These are phyloP conservation scores for Neomonachus schauinslandi DNA, from an alignment of 2,113 vertebrate genomes.

Conservation along the genomic window DNA sequence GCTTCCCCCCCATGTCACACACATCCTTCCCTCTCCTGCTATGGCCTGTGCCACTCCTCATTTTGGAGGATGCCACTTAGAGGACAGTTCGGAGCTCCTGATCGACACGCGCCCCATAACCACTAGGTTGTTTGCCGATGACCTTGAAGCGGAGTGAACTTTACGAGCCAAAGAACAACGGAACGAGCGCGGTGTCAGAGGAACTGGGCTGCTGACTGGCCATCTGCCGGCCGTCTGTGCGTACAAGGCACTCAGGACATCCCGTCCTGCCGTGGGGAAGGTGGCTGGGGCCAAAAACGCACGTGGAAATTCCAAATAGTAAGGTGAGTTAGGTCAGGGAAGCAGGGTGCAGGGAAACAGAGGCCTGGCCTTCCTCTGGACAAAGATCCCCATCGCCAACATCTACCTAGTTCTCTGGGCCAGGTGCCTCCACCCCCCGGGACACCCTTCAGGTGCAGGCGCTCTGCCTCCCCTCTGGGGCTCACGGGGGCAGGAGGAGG, in stretches of 20 bases:
- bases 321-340: neutral
- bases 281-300: neutral
- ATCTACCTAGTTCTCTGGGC: neutral
- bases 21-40: neutral
- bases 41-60: neutral
- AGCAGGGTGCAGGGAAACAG: neutral
- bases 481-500: neutral
- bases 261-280: neutral
- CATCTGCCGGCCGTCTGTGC: neutral
- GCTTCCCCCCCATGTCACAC: neutral
- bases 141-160: neutral
- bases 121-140: rapidly evolving
- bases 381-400: no score
- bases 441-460: neutral
- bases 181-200: neutral
- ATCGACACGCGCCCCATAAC: neutral
- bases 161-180: neutral
- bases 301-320: neutral
- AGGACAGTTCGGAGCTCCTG: neutral
- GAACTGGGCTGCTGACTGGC: no score
- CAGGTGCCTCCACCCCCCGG: neutral
- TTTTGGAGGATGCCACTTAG: rapidly evolving
- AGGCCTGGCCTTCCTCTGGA: neutral
- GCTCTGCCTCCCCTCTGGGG: neutral
- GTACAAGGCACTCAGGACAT: rapidly evolving